Conservation (phyloP, 2,113 vertebrate genomes). For the Aspidoscelis tigris region DNA sequence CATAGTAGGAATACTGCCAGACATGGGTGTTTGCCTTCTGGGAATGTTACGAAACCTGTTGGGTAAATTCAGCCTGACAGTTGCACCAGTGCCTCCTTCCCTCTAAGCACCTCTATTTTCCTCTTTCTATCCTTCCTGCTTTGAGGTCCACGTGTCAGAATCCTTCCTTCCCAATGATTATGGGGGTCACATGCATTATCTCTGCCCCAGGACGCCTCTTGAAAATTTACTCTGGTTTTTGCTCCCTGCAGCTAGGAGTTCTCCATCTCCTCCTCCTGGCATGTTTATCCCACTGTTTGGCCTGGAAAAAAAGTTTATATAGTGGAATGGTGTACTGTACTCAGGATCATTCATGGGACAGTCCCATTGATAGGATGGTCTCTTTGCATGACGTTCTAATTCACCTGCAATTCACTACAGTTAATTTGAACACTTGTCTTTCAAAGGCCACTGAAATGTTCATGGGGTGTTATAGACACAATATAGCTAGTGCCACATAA, state of each 20-base stretch:
- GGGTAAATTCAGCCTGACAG: neutral
- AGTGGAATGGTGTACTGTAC: too few relatives aligned
- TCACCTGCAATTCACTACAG: neutral
- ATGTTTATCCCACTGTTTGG: too few relatives aligned
- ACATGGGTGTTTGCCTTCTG: neutral
- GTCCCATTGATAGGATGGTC: too few relatives aligned
- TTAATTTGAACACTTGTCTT: neutral
- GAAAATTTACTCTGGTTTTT: neutral
- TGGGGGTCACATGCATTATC: neutral
- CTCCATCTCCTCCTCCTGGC: neutral
- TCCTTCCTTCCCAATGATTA: neutral
- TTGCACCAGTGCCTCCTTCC: neutral
- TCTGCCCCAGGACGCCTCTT: neutral
- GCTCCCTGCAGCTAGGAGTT: neutral
- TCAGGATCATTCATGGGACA: too few relatives aligned
- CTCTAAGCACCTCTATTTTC: neutral
- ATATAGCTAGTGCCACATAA: neutral
- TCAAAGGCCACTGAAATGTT: neutral
- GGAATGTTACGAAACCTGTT: conserved; percentile 32
- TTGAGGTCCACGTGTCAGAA: neutral
- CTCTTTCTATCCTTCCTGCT: neutral
- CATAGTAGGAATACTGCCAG: conserved; percentile 18
- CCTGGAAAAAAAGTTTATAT: too few relatives aligned
- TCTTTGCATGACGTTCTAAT: neutral
- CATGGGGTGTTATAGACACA: too few relatives aligned